Evolutionary conservation across 1,140 invertebrate species (phyloP).

Genomic region (Drosophila saltans): DNA sequence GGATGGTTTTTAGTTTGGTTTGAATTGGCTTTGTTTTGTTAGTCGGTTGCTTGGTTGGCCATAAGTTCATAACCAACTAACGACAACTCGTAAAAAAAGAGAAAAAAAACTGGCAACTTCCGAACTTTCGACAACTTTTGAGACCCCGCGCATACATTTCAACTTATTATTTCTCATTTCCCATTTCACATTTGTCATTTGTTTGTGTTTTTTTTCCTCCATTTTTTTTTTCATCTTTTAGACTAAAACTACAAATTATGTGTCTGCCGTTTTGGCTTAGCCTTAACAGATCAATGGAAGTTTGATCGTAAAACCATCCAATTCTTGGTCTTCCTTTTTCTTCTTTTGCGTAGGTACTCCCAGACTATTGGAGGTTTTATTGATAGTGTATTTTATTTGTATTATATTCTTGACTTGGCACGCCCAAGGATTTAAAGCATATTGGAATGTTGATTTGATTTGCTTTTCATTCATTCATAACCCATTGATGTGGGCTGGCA

Average conservation of each 20-base stretch:
- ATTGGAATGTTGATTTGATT: slow-evolving; percentile 2
- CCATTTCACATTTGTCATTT: slow-evolving; percentile 16
- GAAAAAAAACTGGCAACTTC: slow-evolving; percentile 13
- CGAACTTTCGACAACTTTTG: slow-evolving; percentile 20
- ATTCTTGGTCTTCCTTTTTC: not conserved
- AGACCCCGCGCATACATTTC: slow-evolving; percentile 7
- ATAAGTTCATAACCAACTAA: slow-evolving; percentile 11
- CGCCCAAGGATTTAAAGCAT: slow-evolving; percentile 15
- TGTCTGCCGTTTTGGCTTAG: slow-evolving; percentile 20
- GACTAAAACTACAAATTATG: slow-evolving; percentile 22
- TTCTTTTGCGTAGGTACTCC: slow-evolving; percentile 10
- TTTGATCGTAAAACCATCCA: slow-evolving; percentile 10
- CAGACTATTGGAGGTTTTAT: not conserved
- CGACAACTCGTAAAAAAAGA: slow-evolving; percentile 3
- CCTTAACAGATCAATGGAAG: slow-evolving; percentile 12
- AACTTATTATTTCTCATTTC: slow-evolving; percentile 14
- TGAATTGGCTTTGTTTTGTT: not conserved
- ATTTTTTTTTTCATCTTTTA: not conserved
- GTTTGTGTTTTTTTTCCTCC: slow-evolving; percentile 4
- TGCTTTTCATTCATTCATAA: not conserved
- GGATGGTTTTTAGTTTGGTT: not conserved
- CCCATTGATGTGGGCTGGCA: slow-evolving; percentile 3
- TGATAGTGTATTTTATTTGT: slow-evolving; percentile 10
- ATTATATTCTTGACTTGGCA: slow-evolving; percentile 3
- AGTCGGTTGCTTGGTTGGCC: not conserved